Conservation (phyloP, 2,888 invertebrate genomes). For the Leptopilina syphax region DNA sequence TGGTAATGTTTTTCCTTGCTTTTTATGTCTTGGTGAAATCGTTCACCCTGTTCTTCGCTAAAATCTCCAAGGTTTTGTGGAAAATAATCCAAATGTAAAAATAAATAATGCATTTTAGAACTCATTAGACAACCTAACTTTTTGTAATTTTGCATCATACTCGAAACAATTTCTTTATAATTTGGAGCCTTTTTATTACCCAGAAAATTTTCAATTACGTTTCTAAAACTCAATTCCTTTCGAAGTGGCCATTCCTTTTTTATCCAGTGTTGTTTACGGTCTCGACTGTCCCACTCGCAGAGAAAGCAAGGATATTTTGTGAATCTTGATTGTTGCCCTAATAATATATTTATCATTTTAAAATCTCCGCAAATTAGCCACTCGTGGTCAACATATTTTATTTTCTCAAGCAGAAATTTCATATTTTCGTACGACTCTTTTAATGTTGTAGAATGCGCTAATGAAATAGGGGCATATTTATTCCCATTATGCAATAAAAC, state of each 20-base stretch:
- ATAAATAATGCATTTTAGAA: conserved; percentile 67
- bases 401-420: too few relatives aligned
- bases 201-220: conserved; percentile 51
- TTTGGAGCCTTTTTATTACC: conserved; percentile 54
- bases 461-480: too few relatives aligned
- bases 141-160: conserved; percentile 55
- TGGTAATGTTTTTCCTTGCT: conserved; percentile 68
- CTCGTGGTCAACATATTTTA: too few relatives aligned
- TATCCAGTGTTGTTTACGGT: background rate
- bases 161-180: conserved; percentile 54
- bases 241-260: conserved; percentile 3
- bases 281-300: background rate
- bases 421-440: too few relatives aligned
- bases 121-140: conserved; percentile 59
- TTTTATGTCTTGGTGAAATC: conserved; percentile 68
- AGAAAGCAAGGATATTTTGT: too few relatives aligned
- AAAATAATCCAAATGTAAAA: conserved; percentile 65
- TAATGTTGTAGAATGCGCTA: too few relatives aligned
- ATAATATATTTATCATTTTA: background rate
- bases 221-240: conserved; percentile 42
- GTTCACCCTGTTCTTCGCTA: conserved; percentile 69
- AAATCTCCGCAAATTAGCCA: too few relatives aligned
- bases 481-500: too few relatives aligned
- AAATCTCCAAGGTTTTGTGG: conserved; percentile 65
- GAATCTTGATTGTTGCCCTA: background rate